Evolutionary conservation across 2,113 vertebrate genomes (phyloP).

Genomic region (Melanostigma gelatinosum): DNA sequence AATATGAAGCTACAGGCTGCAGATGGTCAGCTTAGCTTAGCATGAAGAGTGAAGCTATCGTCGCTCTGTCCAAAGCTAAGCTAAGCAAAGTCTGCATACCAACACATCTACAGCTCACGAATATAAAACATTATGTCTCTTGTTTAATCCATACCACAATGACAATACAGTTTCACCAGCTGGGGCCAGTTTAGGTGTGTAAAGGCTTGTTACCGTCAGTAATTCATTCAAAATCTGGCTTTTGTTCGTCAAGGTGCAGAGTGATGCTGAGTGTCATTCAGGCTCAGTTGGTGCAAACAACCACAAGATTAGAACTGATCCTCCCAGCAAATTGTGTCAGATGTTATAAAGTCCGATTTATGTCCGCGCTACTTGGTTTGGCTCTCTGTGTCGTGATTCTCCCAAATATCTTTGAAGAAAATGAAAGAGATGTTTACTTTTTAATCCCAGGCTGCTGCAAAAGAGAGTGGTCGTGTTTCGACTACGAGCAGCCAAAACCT

Average conservation of each 20-base stretch:
- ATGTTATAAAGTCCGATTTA: neutral
- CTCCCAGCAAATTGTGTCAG: neutral
- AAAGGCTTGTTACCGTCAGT: neutral
- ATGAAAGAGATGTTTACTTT: neutral
- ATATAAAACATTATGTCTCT: neutral
- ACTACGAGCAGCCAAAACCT: slow-evolving; percentile 13
- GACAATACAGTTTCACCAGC: neutral
- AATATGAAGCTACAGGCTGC: neutral
- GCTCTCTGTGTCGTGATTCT: neutral
- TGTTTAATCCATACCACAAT: neutral
- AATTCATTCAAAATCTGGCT: neutral
- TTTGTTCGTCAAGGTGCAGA: neutral
- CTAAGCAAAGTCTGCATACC: neutral
- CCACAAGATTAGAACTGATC: neutral
- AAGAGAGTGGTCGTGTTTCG: slow-evolving; percentile 17
- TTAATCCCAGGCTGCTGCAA: slow-evolving; percentile 6
- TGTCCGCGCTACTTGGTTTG: neutral
- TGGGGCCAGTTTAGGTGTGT: neutral
- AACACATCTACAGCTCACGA: neutral
- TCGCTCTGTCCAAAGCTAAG: neutral
- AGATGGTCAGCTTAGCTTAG: neutral
- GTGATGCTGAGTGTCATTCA: neutral
- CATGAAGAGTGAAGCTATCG: neutral
- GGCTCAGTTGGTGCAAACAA: neutral
- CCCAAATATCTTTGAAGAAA: neutral